Base-by-base conservation (phyloP, 1,140 invertebrate genomes). In the Chionoecetes opilio region DNA sequence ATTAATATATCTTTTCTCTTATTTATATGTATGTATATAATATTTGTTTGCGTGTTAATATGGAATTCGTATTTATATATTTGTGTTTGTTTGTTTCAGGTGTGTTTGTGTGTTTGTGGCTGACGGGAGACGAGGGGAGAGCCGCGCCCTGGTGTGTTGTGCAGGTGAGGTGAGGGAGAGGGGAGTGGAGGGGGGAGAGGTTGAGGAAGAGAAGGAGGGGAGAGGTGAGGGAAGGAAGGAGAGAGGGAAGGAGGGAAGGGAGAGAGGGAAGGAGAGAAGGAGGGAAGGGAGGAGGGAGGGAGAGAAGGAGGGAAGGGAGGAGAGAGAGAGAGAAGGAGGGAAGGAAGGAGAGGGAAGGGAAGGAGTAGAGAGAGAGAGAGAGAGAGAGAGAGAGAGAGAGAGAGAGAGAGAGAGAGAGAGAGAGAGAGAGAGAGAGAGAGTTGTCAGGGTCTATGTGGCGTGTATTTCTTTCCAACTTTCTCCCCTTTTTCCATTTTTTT, bases 401-500 rank as follows among this genome's bases (percentile, higher is more conserved):
- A 75, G n/a, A 75, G 9, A 11, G 9, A 75, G 9, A n/a, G 9
- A 11, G 9, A n/a, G n/a, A 75, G n/a, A 75, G 53, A 11, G 53
- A n/a, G n/a, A 11, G n/a, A 11, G n/a, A 75, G n/a, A 75, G 11
- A 11, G 9, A 75, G 9, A 11, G 9, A 11, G 9, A 11, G 11
- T n/a, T 14, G 9, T 75, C 9, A 75, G 53, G n/a, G 53, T 75
- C 53, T 75, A 11, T 75, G 11, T 75, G 11, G 11, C n/a, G n/a
- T 75, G 53, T 75, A 75, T 75, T 75, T 75, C 53, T n/a, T 75
- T 75, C 53, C 53, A 75, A 75, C 53, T 75, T 75, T n/a, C 53
- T 75, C 53, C 53, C n/a, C 53, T n/a, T 75, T n/a, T n/a, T 75
- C 53, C 53, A 11, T n/a, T n/a, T 75, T n/a, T n/a, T 75, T n/a